Base-by-base conservation (phyloP, 1,140 invertebrate genomes). In the Octopus sinensis region DNA sequence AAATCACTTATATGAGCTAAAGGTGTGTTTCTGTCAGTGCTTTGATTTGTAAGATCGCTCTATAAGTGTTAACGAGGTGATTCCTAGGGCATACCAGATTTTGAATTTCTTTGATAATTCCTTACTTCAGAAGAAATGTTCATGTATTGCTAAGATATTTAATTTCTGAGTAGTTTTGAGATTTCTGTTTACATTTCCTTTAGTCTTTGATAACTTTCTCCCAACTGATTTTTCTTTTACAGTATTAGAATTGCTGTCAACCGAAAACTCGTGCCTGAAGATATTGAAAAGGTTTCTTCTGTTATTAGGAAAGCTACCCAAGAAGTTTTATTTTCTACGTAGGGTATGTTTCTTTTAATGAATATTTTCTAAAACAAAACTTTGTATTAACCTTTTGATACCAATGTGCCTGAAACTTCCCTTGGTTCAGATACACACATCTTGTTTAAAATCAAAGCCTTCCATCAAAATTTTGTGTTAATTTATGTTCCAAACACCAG, bases 181-280 rank as follows among this genome's bases (percentile, higher is more conserved):
- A 76, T 10, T 51, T 17, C 23, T 23, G 51, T n/a, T 77, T 56
- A 23, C 52, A 23, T 52, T 7, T 81, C 77, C 4, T 54, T n/a
- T 79, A 43, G 62, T 53, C 17, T 13, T 43, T 81, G 76, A 77
- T 13, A 10, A 6, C 73, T 78, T 17, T 71, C 78, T 80, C 77
- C 53, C 30, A 53, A 54, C 52, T 54, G 9, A 52, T 84, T 43
- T 84, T 13, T 82, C 53, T 78, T 53, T 86, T 83, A 77, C 85
- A 94, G 93, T 78, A 93, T 95, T 78, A 90, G 94, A 13, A 87
- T 95, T 53, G 91, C 93, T 1, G 92, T 93, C 4, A 94, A 93
- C 85, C 91, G 91, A 56, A 90, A 92, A 68, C 87, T 94, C n/a
- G 92, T 91, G 4, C 88, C 92, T 73, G 88, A 91, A 4, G 93